Evolutionary conservation across 2,888 invertebrate genomes (phyloP), one percentile per base, ranked within the genome.

Genomic region (Tetheella fluctuosa): DNA sequence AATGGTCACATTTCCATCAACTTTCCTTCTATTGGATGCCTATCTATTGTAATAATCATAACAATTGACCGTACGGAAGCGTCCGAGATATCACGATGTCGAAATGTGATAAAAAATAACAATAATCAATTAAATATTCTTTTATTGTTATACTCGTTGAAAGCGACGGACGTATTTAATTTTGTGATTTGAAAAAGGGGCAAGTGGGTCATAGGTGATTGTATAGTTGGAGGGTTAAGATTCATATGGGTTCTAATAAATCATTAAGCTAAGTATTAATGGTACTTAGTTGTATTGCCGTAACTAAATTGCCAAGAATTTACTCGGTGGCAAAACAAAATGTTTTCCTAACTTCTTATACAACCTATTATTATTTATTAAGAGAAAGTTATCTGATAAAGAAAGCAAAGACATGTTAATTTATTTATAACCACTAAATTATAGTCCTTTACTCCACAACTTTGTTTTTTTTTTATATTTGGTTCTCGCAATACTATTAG

Each of bases 51-150:
- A 59, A 68, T 71, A 64, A 70, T 67, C 64, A 69, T 70, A 61
- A 69, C 69, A 70, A 71, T 69, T 57, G 60, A 64, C 65, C 53
- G 59, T 68, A 67, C 67, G 69, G 72, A 70, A 75, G 67, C 66
- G 59, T 59, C 37, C 23, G 55, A 55, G 55, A 59, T 56, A 62
- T 57, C 57, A 57, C 62, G 62, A 59, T 58, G 53, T 42, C 34
- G 55, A 55, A 34, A 55, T 55, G 37, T 20, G 34, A 55, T 55
- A 34, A 55, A 55, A 55, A 55, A 53, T 34, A 55, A 55, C 55
- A 55, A 55, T 55, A 55, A 55, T 55, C 57, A 54, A 59, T 62
- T 59, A 56, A 62, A 53, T 57, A 54, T 65, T 48, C 52, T 59
- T 55, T 23, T 34, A 52, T 56, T 58, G 55, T 59, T 42, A 58